Percentiles rank a stretch among this genome's conserved stretches.
These are phyloP conservation scores for Anastrepha obliqua DNA, from an alignment of 1,140 invertebrate species.

Conservation along the genomic window DNA sequence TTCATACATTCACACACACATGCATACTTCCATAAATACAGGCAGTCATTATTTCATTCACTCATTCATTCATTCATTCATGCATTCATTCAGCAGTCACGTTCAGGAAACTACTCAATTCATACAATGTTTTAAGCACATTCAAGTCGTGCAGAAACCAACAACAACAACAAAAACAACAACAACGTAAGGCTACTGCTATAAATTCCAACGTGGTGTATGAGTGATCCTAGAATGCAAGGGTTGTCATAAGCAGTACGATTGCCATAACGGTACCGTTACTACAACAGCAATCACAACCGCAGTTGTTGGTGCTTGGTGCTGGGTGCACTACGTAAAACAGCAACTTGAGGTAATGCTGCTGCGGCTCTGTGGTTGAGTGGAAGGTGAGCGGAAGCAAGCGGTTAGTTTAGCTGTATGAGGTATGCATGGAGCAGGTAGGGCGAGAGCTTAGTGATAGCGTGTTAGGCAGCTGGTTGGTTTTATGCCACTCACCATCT, in stretches of 20 bases:
- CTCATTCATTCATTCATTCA: slow-evolving; percentile 5
- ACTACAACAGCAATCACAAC: neutral
- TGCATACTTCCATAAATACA: neutral
- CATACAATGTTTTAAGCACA: slow-evolving; percentile 43
- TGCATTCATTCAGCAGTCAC: neutral
- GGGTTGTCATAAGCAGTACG: neutral
- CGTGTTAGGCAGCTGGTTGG: slow-evolving; percentile 10
- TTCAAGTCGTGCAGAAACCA: slow-evolving; percentile 17
- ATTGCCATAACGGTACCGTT: neutral
- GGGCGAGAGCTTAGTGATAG: neutral
- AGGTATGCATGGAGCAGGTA: neutral
- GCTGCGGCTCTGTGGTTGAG: neutral
- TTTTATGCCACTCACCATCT: slow-evolving; percentile 39
- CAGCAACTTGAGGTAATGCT: neutral
- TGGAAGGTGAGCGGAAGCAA: neutral
- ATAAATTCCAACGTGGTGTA: slow-evolving; percentile 45
- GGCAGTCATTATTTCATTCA: slow-evolving; percentile 12
- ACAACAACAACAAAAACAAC: neutral
- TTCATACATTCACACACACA: neutral
- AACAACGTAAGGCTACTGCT: neutral
- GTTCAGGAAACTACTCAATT: slow-evolving; percentile 53
- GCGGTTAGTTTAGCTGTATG: neutral
- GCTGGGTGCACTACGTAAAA: neutral
- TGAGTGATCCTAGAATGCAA: neutral
- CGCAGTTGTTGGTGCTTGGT: neutral